These are phyloP conservation scores for Myripristis jacobus DNA, from an alignment of 2,797 vertebrate genomes.

Conservation along the genomic window DNA sequence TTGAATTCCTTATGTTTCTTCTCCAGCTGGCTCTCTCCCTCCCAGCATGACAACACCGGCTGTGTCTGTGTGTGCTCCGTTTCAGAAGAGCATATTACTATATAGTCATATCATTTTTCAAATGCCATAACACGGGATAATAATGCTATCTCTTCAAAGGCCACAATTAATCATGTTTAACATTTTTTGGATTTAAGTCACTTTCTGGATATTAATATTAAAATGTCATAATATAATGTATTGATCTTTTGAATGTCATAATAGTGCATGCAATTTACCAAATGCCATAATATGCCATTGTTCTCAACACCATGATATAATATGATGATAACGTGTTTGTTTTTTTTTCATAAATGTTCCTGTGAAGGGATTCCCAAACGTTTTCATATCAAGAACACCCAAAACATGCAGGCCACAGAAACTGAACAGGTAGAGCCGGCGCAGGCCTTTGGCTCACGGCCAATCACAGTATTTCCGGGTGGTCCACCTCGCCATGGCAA, in stretches of 20 bases:
- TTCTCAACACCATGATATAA: not conserved
- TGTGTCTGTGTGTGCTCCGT: constrained; percentile 28
- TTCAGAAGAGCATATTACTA: constrained; percentile 35
- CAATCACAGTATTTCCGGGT: too few species aligned
- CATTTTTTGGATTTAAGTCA: constrained; percentile 41
- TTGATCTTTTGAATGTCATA: constrained; percentile 49
- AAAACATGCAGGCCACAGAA: too few species aligned
- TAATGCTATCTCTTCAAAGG: constrained; percentile 48
- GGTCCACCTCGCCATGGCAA: too few species aligned
- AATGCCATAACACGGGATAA: constrained; percentile 19
- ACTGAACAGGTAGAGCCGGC: too few species aligned
- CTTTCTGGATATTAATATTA: constrained; percentile 60
- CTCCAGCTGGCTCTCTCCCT: not conserved
- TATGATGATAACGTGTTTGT: constrained; percentile 16
- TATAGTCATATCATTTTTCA: constrained; percentile 33
- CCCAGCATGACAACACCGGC: not conserved
- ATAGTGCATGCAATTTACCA: constrained; percentile 38
- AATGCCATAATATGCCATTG: constrained; percentile 37
- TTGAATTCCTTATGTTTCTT: constrained; percentile 5
- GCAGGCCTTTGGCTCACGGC: too few species aligned
- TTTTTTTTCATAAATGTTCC: constrained; percentile 8
- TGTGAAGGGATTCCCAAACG: not conserved
- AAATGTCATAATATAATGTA: constrained; percentile 57
- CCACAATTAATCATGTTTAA: constrained; percentile 50
- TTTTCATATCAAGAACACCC: not conserved